Percentiles rank a stretch among this genome's conserved stretches.
Evolutionary conservation across 2,797 vertebrate species (phyloP).

Genomic region (Parauchenoglanis ngamensis): DNA sequence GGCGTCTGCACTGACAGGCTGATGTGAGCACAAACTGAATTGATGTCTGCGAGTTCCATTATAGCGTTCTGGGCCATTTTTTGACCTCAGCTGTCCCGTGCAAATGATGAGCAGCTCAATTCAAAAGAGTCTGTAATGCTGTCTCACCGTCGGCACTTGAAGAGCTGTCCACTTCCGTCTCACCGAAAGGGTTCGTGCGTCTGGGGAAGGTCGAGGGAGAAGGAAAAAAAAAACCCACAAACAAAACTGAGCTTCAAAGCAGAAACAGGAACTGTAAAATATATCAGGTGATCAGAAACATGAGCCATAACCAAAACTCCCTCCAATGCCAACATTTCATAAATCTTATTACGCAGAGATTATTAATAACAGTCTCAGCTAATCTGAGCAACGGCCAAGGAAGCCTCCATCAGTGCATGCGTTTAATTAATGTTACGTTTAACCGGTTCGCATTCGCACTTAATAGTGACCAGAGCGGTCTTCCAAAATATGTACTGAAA

Average conservation of each 20-base stretch:
- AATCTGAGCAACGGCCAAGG: background rate
- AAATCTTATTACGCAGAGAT: background rate
- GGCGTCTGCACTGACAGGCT: conserved; percentile 15
- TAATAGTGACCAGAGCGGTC: too few relatives aligned
- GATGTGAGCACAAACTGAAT: conserved; percentile 23
- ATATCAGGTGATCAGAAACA: background rate
- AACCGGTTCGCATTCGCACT: too few relatives aligned
- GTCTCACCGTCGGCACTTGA: conserved; percentile 79
- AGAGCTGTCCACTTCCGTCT: conserved; percentile 81
- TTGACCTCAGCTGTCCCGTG: conserved; percentile 1
- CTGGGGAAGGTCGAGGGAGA: conserved; percentile 65
- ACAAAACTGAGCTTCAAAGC: background rate
- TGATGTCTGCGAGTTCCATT: conserved; percentile 14
- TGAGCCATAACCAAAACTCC: background rate
- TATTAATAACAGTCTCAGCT: background rate
- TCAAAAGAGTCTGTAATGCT: background rate
- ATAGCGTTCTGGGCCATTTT: background rate
- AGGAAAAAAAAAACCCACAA: background rate
- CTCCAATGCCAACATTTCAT: background rate
- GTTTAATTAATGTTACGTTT: background rate
- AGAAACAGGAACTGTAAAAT: background rate
- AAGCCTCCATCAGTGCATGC: background rate
- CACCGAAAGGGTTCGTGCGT: conserved; percentile 95
- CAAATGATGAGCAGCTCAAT: conserved; percentile 15
- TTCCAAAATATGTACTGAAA: too few relatives aligned